Percentiles rank a stretch among this genome's conserved stretches.
These are phyloP conservation scores for Percopsis omiscomaycus DNA, from an alignment of 2,797 vertebrate genomes.

Conservation along the genomic window DNA sequence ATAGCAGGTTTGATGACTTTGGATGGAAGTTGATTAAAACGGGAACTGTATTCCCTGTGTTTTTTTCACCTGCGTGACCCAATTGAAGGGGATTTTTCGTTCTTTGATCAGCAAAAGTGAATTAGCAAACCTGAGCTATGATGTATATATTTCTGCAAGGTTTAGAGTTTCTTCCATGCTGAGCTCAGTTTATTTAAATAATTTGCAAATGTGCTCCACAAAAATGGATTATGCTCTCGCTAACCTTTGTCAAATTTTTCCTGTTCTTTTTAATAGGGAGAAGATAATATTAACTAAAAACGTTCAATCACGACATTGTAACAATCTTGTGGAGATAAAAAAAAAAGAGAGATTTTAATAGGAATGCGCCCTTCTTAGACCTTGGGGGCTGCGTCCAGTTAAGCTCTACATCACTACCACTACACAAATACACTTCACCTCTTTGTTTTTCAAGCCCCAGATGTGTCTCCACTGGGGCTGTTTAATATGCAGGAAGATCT, in stretches of 20 bases:
- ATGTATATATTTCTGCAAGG: constrained; percentile 7
- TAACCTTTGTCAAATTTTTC: constrained; percentile 14
- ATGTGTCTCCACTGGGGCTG: constrained; percentile 45
- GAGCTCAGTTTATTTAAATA: constrained; percentile 14
- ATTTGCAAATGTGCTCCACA: constrained; percentile 12
- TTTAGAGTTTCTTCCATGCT: constrained; percentile 25
- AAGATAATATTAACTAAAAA: constrained; percentile 15
- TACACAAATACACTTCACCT: constrained; percentile 49
- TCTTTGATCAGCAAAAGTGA: too few species aligned
- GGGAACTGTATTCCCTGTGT: too few species aligned
- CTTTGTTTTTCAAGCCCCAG: constrained; percentile 41
- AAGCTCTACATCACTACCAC: constrained; percentile 33
- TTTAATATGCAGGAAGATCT: constrained; percentile 63
- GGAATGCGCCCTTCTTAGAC: constrained; percentile 37
- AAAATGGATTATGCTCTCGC: constrained; percentile 6
- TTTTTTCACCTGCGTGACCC: too few species aligned
- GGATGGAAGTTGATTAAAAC: too few species aligned
- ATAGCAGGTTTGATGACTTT: too few species aligned
- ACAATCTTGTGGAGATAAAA: constrained; percentile 34
- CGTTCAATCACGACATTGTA: constrained; percentile 42
- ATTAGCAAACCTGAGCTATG: constrained; percentile 1
- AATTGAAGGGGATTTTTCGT: too few species aligned
- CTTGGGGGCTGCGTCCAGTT: constrained; percentile 46
- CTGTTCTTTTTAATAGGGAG: constrained; percentile 6
- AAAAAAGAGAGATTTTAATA: constrained; percentile 45